Conservation (phyloP, 2,797 vertebrate genomes). For the Poeciliopsis infans region DNA sequence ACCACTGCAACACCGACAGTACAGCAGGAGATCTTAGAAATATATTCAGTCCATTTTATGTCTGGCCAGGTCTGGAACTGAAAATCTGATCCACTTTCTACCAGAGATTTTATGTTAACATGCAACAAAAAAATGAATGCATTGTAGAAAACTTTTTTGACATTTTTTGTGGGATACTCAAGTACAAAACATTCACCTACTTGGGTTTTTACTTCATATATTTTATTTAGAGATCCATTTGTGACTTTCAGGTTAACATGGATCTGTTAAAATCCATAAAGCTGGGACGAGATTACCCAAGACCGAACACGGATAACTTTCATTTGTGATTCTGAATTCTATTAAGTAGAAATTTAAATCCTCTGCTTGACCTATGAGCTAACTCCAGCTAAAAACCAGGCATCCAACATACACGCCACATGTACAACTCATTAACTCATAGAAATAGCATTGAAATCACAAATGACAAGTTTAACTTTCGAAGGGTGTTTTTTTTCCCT, state of each 20-base stretch:
- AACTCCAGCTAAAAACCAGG: background rate
- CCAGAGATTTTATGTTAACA: background rate
- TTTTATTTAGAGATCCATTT: background rate
- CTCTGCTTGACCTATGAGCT: background rate
- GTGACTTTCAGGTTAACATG: too few species aligned
- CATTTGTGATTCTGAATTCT: background rate
- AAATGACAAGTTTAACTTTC: background rate
- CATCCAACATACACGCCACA: background rate
- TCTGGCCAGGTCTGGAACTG: background rate
- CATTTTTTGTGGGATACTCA: background rate
- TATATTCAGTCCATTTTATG: background rate
- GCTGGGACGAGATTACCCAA: background rate
- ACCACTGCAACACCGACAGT: constrained; percentile 29
- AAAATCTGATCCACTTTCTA: background rate
- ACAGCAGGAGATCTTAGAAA: background rate
- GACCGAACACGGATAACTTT: background rate
- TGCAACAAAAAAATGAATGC: background rate
- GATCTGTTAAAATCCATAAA: background rate
- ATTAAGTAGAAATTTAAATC: background rate
- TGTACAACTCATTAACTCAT: background rate
- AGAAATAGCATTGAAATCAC: background rate
- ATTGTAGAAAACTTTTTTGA: background rate
- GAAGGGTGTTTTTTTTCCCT: background rate
- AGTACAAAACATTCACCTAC: background rate
- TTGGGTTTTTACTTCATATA: background rate